Conservation (phyloP, 2,888 invertebrate genomes). For the Nephrotoma guestfalica region DNA sequence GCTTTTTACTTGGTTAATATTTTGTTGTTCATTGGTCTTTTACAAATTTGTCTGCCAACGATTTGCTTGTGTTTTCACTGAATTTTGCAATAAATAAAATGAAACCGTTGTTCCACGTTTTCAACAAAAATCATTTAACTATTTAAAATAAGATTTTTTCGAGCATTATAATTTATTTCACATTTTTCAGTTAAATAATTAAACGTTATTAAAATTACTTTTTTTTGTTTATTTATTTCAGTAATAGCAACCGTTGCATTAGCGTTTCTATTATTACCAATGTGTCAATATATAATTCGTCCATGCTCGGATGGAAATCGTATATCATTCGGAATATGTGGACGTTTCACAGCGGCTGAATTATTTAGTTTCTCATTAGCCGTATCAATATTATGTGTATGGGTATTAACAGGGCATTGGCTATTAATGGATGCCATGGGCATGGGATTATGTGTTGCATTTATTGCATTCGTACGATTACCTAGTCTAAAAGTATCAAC, state of each 20-base stretch:
- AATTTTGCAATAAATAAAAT: too few relatives aligned
- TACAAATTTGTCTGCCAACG: too few relatives aligned
- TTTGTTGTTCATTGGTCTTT: too few relatives aligned
- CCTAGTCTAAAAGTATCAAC: slow-evolving; percentile 95
- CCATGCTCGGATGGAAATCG: slow-evolving; percentile 73
- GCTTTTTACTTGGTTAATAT: too few relatives aligned
- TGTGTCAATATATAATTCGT: slow-evolving; percentile 90
- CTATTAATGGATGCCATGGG: slow-evolving; percentile 98
- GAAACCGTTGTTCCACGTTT: too few relatives aligned
- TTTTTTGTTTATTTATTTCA: slow-evolving; percentile 28
- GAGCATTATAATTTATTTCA: too few relatives aligned
- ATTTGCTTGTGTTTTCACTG: too few relatives aligned
- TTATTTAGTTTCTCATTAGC: slow-evolving; percentile 83
- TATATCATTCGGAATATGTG: slow-evolving; percentile 82
- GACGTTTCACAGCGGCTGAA: slow-evolving; percentile 89
- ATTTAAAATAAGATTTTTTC: too few relatives aligned
- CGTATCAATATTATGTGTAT: slow-evolving; percentile 87
- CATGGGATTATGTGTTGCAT: slow-evolving; percentile 95
- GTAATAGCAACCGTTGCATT: slow-evolving; percentile 94
- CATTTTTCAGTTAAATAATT: too few relatives aligned
- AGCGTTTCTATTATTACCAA: slow-evolving; percentile 88
- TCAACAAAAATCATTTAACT: too few relatives aligned
- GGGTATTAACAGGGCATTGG: slow-evolving; percentile 98
- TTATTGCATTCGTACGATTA: slow-evolving; percentile 90
- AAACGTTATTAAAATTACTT: too few relatives aligned